These are phyloP conservation scores for Syrista parreyssii DNA, from an alignment of 2,888 invertebrate species.

Conservation along the genomic window DNA sequence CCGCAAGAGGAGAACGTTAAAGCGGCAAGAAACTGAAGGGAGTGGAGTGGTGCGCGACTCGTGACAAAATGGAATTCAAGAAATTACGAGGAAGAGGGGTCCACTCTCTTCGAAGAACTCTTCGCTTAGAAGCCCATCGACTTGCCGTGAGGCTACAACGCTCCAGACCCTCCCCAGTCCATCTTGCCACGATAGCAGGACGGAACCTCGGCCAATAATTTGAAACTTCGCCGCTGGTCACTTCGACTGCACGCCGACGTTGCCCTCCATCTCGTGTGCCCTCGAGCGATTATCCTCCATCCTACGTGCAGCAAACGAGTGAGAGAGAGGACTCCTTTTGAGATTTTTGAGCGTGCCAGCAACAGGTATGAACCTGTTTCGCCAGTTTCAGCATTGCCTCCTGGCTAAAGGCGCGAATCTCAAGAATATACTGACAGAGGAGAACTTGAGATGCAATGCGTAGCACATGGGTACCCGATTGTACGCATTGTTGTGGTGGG, in stretches of 20 bases:
- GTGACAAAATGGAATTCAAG: conserved; percentile 55
- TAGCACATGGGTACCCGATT: too few relatives aligned
- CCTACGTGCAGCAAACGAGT: too few relatives aligned
- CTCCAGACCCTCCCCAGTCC: too few relatives aligned
- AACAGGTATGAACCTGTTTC: background rate
- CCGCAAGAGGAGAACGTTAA: conserved; percentile 21
- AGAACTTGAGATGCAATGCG: too few relatives aligned
- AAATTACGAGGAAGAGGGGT: conserved; percentile 31
- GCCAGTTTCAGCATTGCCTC: too few relatives aligned
- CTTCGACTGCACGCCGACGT: conserved; percentile 20
- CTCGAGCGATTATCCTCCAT: background rate
- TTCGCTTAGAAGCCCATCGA: too few relatives aligned
- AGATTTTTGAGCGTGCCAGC: background rate
- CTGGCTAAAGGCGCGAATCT: too few relatives aligned
- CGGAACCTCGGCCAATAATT: conserved; percentile 44
- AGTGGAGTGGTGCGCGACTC: conserved; percentile 29
- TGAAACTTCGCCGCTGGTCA: conserved; percentile 40
- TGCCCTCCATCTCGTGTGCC: background rate
- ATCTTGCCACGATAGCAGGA: too few relatives aligned
- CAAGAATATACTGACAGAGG: too few relatives aligned
- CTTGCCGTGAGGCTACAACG: too few relatives aligned
- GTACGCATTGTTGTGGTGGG: too few relatives aligned
- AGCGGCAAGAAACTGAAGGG: background rate
- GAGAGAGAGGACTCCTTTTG: too few relatives aligned
- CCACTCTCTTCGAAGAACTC: conserved; percentile 2